phyloP scores from a whole-genome alignment of 2,113 vertebrate genomes.

The Romanogobio albipinnatus region DNA sequence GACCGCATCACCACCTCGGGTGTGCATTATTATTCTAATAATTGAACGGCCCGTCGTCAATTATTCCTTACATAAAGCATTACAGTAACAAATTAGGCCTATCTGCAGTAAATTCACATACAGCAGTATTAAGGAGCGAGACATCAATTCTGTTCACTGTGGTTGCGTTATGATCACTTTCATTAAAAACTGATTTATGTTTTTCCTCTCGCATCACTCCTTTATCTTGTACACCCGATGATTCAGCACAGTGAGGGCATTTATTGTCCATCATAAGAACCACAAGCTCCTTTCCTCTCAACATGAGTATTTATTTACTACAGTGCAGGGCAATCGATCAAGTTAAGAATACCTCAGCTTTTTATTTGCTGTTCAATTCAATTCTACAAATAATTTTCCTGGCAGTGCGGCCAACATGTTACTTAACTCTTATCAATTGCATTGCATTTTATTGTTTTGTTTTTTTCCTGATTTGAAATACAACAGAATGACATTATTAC shows the following conservation, averaged over 20 bases:
- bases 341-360: slow-evolving; percentile 8
- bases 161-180: not conserved
- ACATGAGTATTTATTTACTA: not conserved
- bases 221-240: not conserved
- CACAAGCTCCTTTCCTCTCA: slow-evolving; percentile 20
- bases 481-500: not conserved
- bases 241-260: not conserved
- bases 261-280: not conserved
- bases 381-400: slow-evolving; percentile 46
- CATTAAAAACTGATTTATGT: slow-evolving; percentile 1
- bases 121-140: not conserved
- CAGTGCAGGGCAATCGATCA: not conserved
- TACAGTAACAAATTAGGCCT: not conserved
- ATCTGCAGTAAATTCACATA: not conserved
- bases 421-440: slow-evolving; percentile 42
- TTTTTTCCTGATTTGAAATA: not conserved
- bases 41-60: too few species aligned
- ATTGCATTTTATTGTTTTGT: slow-evolving; percentile 16
- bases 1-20: too few species aligned
- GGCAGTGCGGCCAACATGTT: slow-evolving; percentile 22
- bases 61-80: too few species aligned
- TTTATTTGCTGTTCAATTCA: slow-evolving; percentile 28
- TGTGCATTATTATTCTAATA: too few species aligned
- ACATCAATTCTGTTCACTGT: not conserved
- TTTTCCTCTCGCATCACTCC: not conserved